Conservation (phyloP, 2,113 vertebrate genomes). For the Rhea pennata region DNA sequence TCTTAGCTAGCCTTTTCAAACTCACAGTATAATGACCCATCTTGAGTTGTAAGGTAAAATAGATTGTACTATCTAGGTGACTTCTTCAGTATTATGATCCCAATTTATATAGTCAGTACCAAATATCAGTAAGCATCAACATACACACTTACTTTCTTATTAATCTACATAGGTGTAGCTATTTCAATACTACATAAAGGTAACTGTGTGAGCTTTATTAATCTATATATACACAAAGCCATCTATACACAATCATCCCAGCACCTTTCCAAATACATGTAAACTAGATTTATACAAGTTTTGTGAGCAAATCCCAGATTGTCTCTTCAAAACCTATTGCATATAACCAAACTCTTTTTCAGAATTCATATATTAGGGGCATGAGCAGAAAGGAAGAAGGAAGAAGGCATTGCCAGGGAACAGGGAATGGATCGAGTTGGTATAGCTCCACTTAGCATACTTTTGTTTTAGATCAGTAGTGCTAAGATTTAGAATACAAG, state of each 20-base stretch:
- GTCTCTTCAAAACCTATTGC: neutral
- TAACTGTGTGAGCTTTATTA: neutral
- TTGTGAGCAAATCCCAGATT: neutral
- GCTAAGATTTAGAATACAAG: slow-evolving; percentile 3
- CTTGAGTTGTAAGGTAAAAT: neutral
- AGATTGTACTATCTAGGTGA: neutral
- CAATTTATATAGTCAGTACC: neutral
- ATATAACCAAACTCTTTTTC: neutral
- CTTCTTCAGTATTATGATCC: neutral
- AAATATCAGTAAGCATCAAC: neutral
- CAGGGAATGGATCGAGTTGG: neutral
- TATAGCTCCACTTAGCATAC: neutral
- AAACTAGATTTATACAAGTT: neutral
- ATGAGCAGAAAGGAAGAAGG: neutral
- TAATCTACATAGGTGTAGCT: neutral
- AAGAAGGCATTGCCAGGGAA: neutral
- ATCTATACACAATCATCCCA: neutral
- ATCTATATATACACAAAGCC: neutral
- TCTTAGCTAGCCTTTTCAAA: neutral
- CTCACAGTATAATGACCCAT: neutral
- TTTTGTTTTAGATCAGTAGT: neutral
- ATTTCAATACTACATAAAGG: neutral
- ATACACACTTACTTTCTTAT: neutral
- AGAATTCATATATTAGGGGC: neutral
- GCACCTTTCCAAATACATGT: neutral